Evolutionary conservation across 1,140 invertebrate genomes (phyloP).

Genomic region (Bombus turneri): DNA sequence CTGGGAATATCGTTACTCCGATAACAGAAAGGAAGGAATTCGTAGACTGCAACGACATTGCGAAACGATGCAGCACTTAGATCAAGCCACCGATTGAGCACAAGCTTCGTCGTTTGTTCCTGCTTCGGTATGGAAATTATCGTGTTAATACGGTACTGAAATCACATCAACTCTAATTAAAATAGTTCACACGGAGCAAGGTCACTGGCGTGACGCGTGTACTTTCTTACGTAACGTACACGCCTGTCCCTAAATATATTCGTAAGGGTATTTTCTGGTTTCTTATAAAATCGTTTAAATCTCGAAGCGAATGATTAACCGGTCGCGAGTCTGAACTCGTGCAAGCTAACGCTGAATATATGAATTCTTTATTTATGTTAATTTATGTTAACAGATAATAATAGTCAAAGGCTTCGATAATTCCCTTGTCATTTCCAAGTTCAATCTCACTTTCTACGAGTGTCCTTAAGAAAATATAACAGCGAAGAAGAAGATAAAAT

Average conservation of each 20-base stretch:
- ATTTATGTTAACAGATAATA: too few relatives aligned
- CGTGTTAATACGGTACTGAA: not conserved
- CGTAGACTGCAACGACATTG: not conserved
- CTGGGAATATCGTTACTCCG: slow-evolving; percentile 91
- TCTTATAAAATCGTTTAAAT: not conserved
- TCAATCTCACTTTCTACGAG: too few relatives aligned
- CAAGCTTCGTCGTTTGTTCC: not conserved
- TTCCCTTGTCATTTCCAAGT: too few relatives aligned
- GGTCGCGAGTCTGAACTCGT: too few relatives aligned
- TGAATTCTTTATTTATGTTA: too few relatives aligned
- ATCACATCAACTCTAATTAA: not conserved
- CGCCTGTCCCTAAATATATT: not conserved
- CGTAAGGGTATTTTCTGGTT: not conserved
- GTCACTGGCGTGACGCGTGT: not conserved
- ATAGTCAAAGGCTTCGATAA: too few relatives aligned
- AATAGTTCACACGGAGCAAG: not conserved
- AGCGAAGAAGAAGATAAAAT: not conserved
- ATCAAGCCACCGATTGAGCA: not conserved
- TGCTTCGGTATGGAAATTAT: not conserved
- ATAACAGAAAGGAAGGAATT: slow-evolving; percentile 87
- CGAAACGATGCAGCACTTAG: slow-evolving; percentile 11
- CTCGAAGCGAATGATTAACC: not conserved
- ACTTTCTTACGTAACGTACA: not conserved
- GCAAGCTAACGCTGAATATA: too few relatives aligned
- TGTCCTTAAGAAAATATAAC: too few relatives aligned